A percentile compares a stretch with the other conserved stretches of the same genome.
Evolutionary conservation across 2,888 invertebrate genomes (phyloP).

Genomic region (Sclerodermus sp.): DNA sequence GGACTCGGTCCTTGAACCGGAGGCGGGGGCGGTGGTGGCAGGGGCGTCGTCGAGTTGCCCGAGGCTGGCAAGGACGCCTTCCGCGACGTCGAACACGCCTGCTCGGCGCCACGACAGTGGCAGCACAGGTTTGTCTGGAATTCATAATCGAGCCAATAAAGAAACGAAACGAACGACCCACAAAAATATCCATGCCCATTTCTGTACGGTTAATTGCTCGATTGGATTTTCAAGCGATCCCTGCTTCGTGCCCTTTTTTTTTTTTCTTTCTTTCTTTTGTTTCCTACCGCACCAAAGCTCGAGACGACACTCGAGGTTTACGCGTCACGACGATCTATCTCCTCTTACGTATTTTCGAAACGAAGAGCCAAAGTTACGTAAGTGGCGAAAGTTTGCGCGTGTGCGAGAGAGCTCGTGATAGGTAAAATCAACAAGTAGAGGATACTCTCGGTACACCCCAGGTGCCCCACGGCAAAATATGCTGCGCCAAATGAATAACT

Average conservation of each 20-base stretch:
- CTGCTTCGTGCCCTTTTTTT: no score
- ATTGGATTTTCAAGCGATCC: no score
- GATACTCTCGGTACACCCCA: background rate
- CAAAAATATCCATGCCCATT: no score
- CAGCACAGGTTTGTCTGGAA: slow-evolving; percentile 56
- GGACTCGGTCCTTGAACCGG: slow-evolving; percentile 29
- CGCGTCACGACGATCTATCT: no score
- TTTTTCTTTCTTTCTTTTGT: no score
- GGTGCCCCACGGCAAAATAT: no score
- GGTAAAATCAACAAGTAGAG: background rate
- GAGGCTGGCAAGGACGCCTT: slow-evolving; percentile 49
- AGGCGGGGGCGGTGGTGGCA: slow-evolving; percentile 61
- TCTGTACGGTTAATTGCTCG: no score
- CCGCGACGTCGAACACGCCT: slow-evolving; percentile 44
- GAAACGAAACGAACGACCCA: no score
- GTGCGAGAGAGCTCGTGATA: background rate
- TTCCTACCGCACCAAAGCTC: no score
- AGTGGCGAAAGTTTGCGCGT: slow-evolving; percentile 14
- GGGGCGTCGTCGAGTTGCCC: slow-evolving; percentile 58
- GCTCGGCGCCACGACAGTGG: slow-evolving; percentile 53
- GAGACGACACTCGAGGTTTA: no score
- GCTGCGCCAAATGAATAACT: no score
- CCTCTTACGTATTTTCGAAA: background rate
- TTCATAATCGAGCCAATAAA: no score
- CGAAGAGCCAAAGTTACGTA: background rate